phyloP scores from a whole-genome alignment of 2,888 invertebrate genomes.

The Amphipyra tragopoginis region DNA sequence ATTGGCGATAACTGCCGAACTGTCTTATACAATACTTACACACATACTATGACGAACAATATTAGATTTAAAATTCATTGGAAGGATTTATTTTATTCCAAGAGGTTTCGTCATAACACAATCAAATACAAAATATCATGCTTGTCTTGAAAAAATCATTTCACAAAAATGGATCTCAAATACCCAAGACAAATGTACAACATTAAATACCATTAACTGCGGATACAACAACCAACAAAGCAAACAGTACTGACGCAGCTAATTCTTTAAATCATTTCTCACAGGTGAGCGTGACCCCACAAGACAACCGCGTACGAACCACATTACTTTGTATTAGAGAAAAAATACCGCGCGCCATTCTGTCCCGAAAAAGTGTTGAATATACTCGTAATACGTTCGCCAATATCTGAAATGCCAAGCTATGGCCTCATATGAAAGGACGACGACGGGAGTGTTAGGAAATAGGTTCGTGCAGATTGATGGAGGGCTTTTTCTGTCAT shows the following conservation, averaged over 20 bases:
- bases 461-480: slow-evolving; percentile 80
- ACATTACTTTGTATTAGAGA: slow-evolving; percentile 40
- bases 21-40: no score
- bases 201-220: slow-evolving; percentile 4
- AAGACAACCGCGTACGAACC: slow-evolving; percentile 18
- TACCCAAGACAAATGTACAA: not conserved
- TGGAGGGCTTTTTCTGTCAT: slow-evolving; percentile 83
- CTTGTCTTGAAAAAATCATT: no score
- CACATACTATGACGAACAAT: no score
- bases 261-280: slow-evolving; percentile 33
- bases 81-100: no score
- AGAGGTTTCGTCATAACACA: no score
- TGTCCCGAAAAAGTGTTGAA: slow-evolving; percentile 64
- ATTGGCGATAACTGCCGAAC: no score
- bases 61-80: no score
- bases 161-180: not conserved
- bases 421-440: slow-evolving; percentile 75
- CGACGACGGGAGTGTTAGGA: slow-evolving; percentile 73
- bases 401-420: slow-evolving; percentile 75
- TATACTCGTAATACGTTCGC: slow-evolving; percentile 69
- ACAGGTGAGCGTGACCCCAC: slow-evolving; percentile 28
- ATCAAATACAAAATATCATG: no score
- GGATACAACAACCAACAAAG: not conserved
- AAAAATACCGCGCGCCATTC: slow-evolving; percentile 40
- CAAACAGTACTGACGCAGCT: not conserved